These are phyloP conservation scores for Drosophila nigromelanica DNA, from an alignment of 1,140 invertebrate species.

Conservation along the genomic window DNA sequence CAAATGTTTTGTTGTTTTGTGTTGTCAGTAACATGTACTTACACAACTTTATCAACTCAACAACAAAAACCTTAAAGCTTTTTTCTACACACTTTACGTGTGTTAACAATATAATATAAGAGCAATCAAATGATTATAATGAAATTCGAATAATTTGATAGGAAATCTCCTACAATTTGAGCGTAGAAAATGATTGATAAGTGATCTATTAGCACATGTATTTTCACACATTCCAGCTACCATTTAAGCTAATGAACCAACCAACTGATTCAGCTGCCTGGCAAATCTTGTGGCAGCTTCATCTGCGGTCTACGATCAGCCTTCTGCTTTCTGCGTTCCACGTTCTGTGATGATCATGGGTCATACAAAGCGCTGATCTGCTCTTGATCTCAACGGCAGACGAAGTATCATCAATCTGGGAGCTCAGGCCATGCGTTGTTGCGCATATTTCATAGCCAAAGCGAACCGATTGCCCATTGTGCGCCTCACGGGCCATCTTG, in stretches of 20 bases:
- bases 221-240: slow-evolving; percentile 71
- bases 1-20: too few species aligned
- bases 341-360: slow-evolving; percentile 37
- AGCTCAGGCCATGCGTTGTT: slow-evolving; percentile 19
- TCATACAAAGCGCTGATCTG: slow-evolving; percentile 42
- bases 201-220: slow-evolving; percentile 70
- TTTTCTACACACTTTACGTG: not conserved
- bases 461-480: slow-evolving; percentile 66
- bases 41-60: not conserved
- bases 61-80: not conserved
- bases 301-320: slow-evolving; percentile 33
- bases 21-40: not conserved
- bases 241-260: slow-evolving; percentile 78
- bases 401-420: slow-evolving; percentile 12
- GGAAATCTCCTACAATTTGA: slow-evolving; percentile 7
- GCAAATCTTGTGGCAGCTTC: slow-evolving; percentile 53
- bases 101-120: not conserved
- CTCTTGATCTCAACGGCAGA: too few species aligned
- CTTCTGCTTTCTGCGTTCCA: too few species aligned
- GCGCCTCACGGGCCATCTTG: slow-evolving; percentile 32
- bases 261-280: slow-evolving; percentile 9
- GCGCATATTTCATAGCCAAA: slow-evolving; percentile 44
- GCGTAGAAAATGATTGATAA: slow-evolving; percentile 37
- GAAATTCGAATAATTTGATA: slow-evolving; percentile 19
- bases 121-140: slow-evolving; percentile 5